Evolutionary conservation across 2,797 vertebrate species (phyloP).

Genomic region (Poecilia wingei): DNA sequence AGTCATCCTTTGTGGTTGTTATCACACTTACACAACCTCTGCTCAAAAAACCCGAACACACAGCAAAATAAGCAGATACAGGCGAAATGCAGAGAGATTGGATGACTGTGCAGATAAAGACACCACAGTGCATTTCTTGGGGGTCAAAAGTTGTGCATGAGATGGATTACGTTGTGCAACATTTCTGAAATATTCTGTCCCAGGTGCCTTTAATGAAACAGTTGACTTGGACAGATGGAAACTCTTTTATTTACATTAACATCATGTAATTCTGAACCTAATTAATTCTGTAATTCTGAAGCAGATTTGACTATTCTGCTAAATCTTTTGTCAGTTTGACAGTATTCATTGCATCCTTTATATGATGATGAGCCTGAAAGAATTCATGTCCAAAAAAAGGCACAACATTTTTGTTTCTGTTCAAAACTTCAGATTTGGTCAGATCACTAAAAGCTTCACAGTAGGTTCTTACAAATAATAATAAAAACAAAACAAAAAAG

Average conservation of each 20-base stretch:
- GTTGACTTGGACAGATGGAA: neutral
- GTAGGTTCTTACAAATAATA: neutral
- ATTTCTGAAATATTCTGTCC: neutral
- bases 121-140: neutral
- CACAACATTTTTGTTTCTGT: neutral
- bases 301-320: neutral
- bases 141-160: neutral
- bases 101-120: slow-evolving; percentile 11
- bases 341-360: neutral
- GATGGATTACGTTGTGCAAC: neutral
- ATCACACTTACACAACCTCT: neutral
- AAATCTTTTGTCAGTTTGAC: neutral
- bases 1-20: neutral
- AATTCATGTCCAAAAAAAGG: neutral
- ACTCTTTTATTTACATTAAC: neutral
- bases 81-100: neutral
- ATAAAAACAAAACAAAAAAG: neutral
- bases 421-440: neutral
- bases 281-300: too few species aligned
- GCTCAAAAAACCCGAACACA: neutral
- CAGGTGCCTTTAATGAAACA: neutral
- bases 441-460: neutral
- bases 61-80: slow-evolving; percentile 6
- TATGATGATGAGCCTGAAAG: neutral
- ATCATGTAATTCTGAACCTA: neutral